Conservation (phyloP, 1,140 invertebrate species). For the Ostrea denselamellosa region DNA sequence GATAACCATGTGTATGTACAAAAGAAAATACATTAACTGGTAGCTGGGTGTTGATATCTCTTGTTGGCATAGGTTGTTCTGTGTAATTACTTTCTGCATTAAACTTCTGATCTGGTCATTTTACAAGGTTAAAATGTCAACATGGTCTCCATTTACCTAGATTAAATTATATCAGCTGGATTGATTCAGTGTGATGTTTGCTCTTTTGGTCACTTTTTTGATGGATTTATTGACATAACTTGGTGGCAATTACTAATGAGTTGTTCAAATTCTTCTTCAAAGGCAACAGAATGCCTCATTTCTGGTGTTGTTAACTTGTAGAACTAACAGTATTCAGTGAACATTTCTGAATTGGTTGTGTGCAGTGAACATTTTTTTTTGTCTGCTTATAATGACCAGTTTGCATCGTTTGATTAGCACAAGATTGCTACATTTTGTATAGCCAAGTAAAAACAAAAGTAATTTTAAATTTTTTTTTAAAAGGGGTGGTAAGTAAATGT, state of each 20-base stretch:
- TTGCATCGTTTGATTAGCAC: neutral
- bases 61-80: neutral
- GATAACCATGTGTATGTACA: too few species aligned
- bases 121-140: slow-evolving; percentile 5
- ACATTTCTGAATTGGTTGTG: neutral
- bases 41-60: neutral
- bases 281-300: neutral
- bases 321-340: neutral
- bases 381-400: neutral
- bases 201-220: neutral
- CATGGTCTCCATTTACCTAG: neutral
- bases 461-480: neutral
- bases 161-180: neutral
- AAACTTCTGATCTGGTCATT: slow-evolving; percentile 2
- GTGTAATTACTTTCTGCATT: neutral
- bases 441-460: too few species aligned
- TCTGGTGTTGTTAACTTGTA: neutral
- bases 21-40: too few species aligned
- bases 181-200: neutral
- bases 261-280: neutral
- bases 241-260: neutral
- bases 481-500: neutral
- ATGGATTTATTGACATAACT: neutral
- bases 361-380: neutral
- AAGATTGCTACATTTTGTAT: neutral